Evolutionary conservation across 2,888 invertebrate species (phyloP), one percentile per base, ranked within the genome.

Genomic region (Sesia apiformis): DNA sequence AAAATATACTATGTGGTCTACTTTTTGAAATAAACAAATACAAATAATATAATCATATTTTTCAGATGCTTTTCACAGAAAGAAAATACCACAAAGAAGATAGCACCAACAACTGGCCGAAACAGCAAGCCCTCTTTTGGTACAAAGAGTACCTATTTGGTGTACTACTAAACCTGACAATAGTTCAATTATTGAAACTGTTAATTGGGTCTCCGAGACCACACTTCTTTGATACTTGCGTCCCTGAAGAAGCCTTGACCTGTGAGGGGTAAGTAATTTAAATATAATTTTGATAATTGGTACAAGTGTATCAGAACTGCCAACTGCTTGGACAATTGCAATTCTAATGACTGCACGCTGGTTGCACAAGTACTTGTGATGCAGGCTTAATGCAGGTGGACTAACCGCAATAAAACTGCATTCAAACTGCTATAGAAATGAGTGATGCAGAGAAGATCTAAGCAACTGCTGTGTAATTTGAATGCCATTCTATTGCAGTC

Each of bases 141-240:
- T 93, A 89, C 71, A 91, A 90, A 56, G 92, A 94, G 68, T 93
- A 92, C 66, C 59, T 92, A 0, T 90, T 91, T 42, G 94, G 94
- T 0, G 68, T 92, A 3, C 70, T 91, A 0, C 70, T 93, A 7
- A 91, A 93, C 57, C 69, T 93, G 40, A 79, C 93, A 0, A 65
- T 92, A 3, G 90, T 92, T 3, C 91, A 92, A 66, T 66, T 83
- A 1, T 71, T 91, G 40, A 95, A 95, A 75, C 75, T 91, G 0
- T 60, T 93, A 0, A 90, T 94, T 1, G 94, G 94, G 0, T 93
- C 94, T 52, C 93, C 94, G 0, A 87, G 95, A 60, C 95, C 95
- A 0, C 95, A 95, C 72, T 95, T 95, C 78, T 90, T 95, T 60
- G 93, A 93, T 62, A 93, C 94, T 0, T 95, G 95, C 70, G 78